Percentiles rank a stretch among this genome's conserved stretches.
phyloP scores from a whole-genome alignment of 2,888 invertebrate genomes.

The Pseudococcus viburni region DNA sequence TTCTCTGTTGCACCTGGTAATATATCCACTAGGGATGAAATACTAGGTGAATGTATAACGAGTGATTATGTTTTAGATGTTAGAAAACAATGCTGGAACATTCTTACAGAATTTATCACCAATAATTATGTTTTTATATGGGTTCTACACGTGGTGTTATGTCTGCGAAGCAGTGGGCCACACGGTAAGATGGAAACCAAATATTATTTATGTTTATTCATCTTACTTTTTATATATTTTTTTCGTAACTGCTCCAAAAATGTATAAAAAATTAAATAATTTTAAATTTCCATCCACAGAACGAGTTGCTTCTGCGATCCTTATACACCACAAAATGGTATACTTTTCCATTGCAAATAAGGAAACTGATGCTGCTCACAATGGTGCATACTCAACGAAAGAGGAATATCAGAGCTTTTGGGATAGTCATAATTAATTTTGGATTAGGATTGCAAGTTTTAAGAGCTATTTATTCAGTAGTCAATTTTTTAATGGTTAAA shows the following conservation, averaged over 20 bases:
- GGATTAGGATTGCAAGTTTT: slow-evolving; percentile 4
- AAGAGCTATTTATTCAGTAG: neutral
- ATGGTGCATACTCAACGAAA: neutral
- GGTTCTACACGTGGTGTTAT: neutral
- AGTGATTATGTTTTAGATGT: neutral
- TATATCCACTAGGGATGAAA: too few species aligned
- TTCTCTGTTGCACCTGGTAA: too few species aligned
- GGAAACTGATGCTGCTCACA: neutral
- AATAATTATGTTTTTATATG: neutral
- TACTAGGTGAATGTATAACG: too few species aligned
- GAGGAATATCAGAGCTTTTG: neutral
- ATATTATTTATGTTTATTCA: neutral
- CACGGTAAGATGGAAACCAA: neutral
- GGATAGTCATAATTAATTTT: neutral
- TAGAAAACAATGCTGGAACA: neutral
- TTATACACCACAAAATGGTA: neutral
- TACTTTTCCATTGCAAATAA: neutral
- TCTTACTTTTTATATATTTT: neutral
- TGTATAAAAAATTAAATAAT: neutral
- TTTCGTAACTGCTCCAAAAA: too few species aligned
- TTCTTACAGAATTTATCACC: neutral
- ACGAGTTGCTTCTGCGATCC: neutral
- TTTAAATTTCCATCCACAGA: neutral
- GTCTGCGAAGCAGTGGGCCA: neutral
- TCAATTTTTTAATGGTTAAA: neutral